Base-by-base conservation (phyloP, 2,888 invertebrate species). In the Drosophila sordidula region DNA sequence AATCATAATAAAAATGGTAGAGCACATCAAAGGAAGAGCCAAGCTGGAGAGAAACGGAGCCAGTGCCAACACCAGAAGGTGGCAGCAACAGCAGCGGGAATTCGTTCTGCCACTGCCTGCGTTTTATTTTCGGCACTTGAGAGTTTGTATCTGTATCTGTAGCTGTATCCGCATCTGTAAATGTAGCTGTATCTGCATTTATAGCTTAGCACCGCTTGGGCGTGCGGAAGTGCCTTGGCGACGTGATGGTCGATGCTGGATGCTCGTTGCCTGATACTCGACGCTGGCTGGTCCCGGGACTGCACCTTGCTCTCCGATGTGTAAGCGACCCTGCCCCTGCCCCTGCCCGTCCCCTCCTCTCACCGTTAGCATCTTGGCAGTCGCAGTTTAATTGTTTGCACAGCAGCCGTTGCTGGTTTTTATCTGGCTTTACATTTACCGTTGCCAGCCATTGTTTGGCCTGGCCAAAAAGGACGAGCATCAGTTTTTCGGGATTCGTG, bases 371-470 rank as follows among this genome's bases (percentile, higher is more conserved):
- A 39, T 51, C 68, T 42, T 64, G n/a, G 45, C 57, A 29, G 9
- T 45, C 47, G 45, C 49, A 45, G 62, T 71, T 82, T 86, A 82
- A 81, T 81, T 86, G 81, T 86, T 86, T 88, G 87, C 80, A 75
- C 81, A 88, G 81, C 80, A 88, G 86, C 68, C 51, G 79, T 62
- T 63, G 50, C 69, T 55, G 71, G 64, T 38, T 55, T 71, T 78
- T 71, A 80, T 76, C 77, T 64, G 65, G 49, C 56, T 62, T 58
- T 58, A 50, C 49, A 73, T 78, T 83, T 73, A 70, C 80, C 79
- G 80, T 80, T 75, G 50, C 39, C 39, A 25, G 41, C 45, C 70
- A 75, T 78, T 78, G 75, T 75, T 61, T 66, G 22, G 14, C 4
- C 16, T 9, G 26, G 38, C 25, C 55, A 51, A 22, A 49, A 42